Base-by-base conservation (phyloP, 2,113 vertebrate genomes). In the Tonatia bakeri region DNA sequence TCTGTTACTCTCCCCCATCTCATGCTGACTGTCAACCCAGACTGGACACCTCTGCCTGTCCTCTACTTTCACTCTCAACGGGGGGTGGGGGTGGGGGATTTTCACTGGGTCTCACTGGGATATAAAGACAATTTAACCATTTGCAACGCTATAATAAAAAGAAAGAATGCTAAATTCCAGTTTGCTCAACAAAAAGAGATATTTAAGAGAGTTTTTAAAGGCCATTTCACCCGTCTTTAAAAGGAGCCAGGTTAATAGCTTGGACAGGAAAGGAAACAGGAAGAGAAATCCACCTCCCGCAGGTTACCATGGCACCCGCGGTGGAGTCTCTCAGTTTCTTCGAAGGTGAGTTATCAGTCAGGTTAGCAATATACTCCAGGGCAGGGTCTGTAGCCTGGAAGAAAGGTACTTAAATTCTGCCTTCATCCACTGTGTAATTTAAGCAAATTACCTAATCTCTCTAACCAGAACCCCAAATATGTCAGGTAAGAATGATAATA, bases 301-400 rank as follows among this genome's bases (percentile, higher is more conserved):
- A n/a, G 26, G 40, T 72, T n/a, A 79, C 19, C 45, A 50, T 0
- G 14, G 1, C 1, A 0, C 3, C 19, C n/a, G 10, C 12, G 4
- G 1, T 3, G 5, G 12, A 38, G 33, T 26, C 17, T 28, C 11
- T 31, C 26, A n/a, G 10, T 4, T 88, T 90, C 91, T 38, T n/a
- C 13, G 54, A 12, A 83, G 50, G 11, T 31, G 43, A 80, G 31
- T 52, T 43, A 43, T 47, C 47, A 24, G 64, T 56, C 31, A 36
- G 54, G 31, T 40, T 45, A 36, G 36, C 26, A 38, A 40, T 3
- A 14, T 36, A 15, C 24, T 36, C 82, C 43, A 82, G 38, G 19
- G 3, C 33, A 90, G 28, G 7, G 24, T 50, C 43, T 59, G 9
- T 28, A 80, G 33, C 56, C 54, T 50, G 16, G 52, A n/a, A 64